Evolutionary conservation across 1,140 invertebrate genomes (phyloP), one percentile per base, ranked within the genome.

Genomic region (Pseudomyrmex pallidus): DNA sequence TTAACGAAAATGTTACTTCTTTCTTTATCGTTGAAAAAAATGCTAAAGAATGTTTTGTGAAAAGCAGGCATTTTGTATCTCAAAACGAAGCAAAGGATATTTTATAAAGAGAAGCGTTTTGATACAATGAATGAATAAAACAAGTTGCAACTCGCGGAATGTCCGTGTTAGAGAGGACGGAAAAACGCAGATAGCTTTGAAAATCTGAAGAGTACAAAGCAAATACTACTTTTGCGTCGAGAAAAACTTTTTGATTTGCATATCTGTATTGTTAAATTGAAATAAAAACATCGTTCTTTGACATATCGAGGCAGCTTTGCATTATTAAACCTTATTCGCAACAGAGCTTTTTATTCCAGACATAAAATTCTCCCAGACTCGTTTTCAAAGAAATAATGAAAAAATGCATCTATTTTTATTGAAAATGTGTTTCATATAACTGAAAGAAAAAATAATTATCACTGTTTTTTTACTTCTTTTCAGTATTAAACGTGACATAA

Each of bases 91-190:
- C 35, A 15, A 0, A 17, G 22, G 50, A 52, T 74, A 59, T 25
- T 62, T 5, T 74, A 63, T 35, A 74, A 74, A 13, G 35, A n/a
- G 35, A 35, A 48, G 2, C 46, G 22, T 52, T 25, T 74, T 46
- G 48, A 74, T 74, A 63, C 22, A 52, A 15, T 46, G 59, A 63
- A 74, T 35, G 46, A 63, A 74, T 63, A 52, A 74, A 63, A 52
- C 46, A 62, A 59, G 17, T 74, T 62, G n/a, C 15, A 22, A 44
- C 20, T 46, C 46, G 15, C 46, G 46, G 12, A 59, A 61, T 15
- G n/a, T 54, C 25, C 12, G 13, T 20, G n/a, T 59, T 73, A 46
- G 54, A 7, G n/a, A 17, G 9, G 35, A 7, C n/a, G 15, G 9
- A 46, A 25, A 62, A 50, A 50, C 57, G 25, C 15, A n/a, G 22